phyloP scores from a whole-genome alignment of 2,888 invertebrate genomes.

The Cristatella mucedo region DNA sequence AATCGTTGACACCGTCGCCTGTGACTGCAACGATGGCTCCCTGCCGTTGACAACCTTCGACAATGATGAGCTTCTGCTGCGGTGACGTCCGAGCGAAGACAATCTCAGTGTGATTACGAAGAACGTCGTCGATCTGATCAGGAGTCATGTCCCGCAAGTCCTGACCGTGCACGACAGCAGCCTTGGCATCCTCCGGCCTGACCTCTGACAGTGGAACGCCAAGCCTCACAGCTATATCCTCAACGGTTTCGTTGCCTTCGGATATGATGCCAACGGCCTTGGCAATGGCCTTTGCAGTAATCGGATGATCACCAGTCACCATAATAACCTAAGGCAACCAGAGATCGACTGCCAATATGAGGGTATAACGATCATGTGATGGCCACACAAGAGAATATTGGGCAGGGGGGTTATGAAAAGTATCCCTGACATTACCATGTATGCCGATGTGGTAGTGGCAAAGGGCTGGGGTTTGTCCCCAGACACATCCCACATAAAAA shows the following conservation, averaged over 20 bases:
- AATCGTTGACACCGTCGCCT: constrained; percentile 66
- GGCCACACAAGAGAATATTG: too few species aligned
- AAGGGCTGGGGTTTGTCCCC: too few species aligned
- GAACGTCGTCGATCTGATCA: constrained; percentile 66
- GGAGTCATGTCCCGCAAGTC: constrained; percentile 62
- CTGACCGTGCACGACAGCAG: constrained; percentile 18
- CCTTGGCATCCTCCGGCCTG: constrained; percentile 21
- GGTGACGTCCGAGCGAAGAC: constrained; percentile 83
- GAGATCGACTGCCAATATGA: too few species aligned
- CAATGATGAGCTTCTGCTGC: constrained; percentile 56
- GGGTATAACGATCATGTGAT: too few species aligned
- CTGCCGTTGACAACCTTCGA: constrained; percentile 56
- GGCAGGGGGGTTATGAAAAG: too few species aligned
- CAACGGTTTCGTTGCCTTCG: constrained; percentile 32
- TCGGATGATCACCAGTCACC: constrained; percentile 52
- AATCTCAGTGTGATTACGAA: constrained; percentile 75
- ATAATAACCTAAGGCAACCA: constrained; percentile 13
- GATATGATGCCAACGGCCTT: constrained; percentile 12
- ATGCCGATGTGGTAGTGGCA: too few species aligned
- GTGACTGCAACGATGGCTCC: constrained; percentile 61
- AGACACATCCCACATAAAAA: too few species aligned
- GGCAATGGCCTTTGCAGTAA: constrained; percentile 14
- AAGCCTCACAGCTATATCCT: constrained; percentile 59
- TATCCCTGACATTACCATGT: too few species aligned
- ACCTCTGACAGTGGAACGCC: constrained; percentile 21